Evolutionary conservation across 37 sponge, comb jelly and placozoan genomes (phyloP), one percentile per base, ranked within the genome.

Genomic region (Beroe forskalii): DNA sequence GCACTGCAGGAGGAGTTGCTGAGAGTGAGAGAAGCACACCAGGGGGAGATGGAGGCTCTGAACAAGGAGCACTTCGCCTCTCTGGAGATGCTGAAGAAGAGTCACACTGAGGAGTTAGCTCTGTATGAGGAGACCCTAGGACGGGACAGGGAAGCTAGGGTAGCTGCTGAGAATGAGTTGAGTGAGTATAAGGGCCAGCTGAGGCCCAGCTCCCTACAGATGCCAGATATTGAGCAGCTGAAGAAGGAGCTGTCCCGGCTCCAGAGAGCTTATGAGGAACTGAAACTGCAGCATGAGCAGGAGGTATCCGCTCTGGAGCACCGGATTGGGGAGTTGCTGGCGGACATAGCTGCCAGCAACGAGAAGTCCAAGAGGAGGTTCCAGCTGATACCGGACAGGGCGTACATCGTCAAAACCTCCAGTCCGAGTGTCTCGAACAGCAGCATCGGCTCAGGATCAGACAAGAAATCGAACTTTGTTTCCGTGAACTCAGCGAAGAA

Each of bases 71-170:
- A 80, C 30, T 28, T 28, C 24, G 0, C 12, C 27, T 25, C 28
- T 9, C 0, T 80, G 1, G 86, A 9, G 31, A 43, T 41, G 55
- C 40, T 80, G 48, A 80, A 43, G 55, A 35, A 37, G 30, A 23
- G 86, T 9, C 86, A 80, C 48, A 80, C 55, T 25, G 86, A 80
- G 86, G 86, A 80, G 55, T 44, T 80, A 23, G 86, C 86, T 6
- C 25, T 44, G 25, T 80, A 80, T 37, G 22, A 32, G 35, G 86
- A 80, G 55, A 40, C 20, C 2, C 28, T 20, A 1, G 86, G 35
- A 38, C 86, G 28, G 86, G 86, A 80, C 30, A 44, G 30, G n/a
- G 1, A 40, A 42, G 86, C 86, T 30, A 41, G 55, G 55, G 31
- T 80, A n/a, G 86, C 2, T 8, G 86, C 86, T 4, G 86, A 80